Percentiles rank a stretch among this genome's conserved stretches.
These are phyloP conservation scores for Anas bernieri DNA, from an alignment of 2,797 vertebrate genomes.

Conservation along the genomic window DNA sequence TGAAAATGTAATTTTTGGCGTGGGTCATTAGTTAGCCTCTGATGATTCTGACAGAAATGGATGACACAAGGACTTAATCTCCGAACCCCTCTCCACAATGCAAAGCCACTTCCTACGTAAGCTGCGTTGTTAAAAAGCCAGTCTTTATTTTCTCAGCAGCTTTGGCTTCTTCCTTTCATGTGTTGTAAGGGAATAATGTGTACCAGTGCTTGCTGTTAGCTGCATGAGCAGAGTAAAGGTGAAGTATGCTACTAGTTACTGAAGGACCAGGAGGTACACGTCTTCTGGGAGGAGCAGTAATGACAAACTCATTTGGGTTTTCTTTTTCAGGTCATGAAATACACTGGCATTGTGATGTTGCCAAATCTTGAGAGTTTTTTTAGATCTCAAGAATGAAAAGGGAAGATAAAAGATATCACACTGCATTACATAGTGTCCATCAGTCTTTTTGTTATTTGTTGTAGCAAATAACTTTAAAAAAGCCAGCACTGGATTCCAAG, in stretches of 20 bases:
- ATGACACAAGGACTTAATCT: not conserved
- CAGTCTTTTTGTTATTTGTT: not conserved
- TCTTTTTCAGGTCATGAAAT: not conserved
- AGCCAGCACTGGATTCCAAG: not conserved
- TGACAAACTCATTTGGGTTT: not conserved
- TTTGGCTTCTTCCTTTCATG: not conserved
- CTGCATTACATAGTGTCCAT: not conserved
- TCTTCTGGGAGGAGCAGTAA: not conserved
- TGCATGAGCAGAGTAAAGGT: not conserved
- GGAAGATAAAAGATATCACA: not conserved
- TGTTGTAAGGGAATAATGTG: rapidly evolving
- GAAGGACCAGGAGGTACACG: not conserved
- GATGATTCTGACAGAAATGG: not conserved
- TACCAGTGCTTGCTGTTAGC: not conserved
- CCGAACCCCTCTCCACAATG: not conserved
- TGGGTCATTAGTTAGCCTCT: not conserved
- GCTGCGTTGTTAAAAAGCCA: not conserved
- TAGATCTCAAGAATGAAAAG: not conserved
- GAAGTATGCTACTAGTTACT: not conserved
- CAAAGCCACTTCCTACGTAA: not conserved
- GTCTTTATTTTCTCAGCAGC: not conserved
- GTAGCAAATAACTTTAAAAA: not conserved
- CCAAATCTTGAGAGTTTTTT: not conserved
- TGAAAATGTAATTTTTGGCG: not conserved
- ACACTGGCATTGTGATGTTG: not conserved